Evolutionary conservation across 2,888 invertebrate genomes (phyloP).

Genomic region (Apotomis capreana): DNA sequence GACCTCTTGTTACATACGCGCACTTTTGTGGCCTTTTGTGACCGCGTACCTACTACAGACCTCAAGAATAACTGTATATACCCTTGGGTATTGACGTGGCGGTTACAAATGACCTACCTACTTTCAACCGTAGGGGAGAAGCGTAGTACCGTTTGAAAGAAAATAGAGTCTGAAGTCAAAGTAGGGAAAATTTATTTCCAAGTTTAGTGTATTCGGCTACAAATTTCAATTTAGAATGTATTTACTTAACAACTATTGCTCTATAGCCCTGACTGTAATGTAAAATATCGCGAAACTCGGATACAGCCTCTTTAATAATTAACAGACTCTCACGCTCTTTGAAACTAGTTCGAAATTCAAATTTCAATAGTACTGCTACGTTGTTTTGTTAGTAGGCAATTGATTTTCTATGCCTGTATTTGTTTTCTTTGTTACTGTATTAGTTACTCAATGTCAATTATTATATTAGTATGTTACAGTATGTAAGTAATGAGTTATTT

Average conservation of each 20-base stretch:
- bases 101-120: not conserved
- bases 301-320: not conserved
- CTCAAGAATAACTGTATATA: not conserved
- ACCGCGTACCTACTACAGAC: not conserved
- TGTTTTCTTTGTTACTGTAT: too few species aligned
- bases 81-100: not conserved
- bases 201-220: not conserved
- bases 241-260: not conserved
- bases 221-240: not conserved
- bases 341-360: not conserved
- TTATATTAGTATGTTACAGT: too few species aligned
- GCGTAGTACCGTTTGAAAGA: not conserved
- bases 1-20: slow-evolving; percentile 12
- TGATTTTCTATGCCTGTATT: too few species aligned
- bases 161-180: not conserved
- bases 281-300: not conserved
- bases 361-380: not conserved
- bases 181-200: not conserved
- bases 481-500: too few species aligned
- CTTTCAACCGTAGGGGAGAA: not conserved
- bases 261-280: not conserved
- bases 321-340: not conserved
- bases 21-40: slow-evolving; percentile 17
- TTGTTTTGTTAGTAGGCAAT: too few species aligned
- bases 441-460: too few species aligned